A percentile compares a stretch with the other conserved stretches of the same genome.
Evolutionary conservation across 1,140 invertebrate species (phyloP).

Genomic region (Battus philenor): DNA sequence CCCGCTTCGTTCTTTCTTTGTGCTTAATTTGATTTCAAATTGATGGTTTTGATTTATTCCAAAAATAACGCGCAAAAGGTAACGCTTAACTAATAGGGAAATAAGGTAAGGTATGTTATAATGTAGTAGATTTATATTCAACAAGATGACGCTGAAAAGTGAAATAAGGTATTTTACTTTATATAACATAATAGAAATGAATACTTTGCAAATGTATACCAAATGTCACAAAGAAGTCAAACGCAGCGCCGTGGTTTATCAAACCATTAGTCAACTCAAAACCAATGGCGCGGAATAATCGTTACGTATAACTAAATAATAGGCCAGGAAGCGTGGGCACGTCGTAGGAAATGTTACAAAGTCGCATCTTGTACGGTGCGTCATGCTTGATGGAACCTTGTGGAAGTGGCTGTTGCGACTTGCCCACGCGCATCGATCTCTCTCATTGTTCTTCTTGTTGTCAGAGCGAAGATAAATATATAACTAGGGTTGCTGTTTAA

Average conservation of each 20-base stretch:
- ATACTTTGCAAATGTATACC: too few species aligned
- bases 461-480: conserved; percentile 16
- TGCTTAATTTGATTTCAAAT: too few species aligned
- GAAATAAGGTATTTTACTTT: too few species aligned
- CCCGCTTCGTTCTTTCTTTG: too few species aligned
- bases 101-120: too few species aligned
- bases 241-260: conserved; percentile 2
- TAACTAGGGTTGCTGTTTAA: neutral
- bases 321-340: conserved; percentile 53
- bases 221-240: conserved; percentile 9
- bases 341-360: conserved; percentile 27
- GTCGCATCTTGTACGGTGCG: conserved; percentile 36
- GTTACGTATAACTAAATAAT: conserved; percentile 32
- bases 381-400: conserved; percentile 40
- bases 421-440: conserved; percentile 47
- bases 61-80: too few species aligned
- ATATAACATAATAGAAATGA: too few species aligned
- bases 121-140: too few species aligned
- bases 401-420: conserved; percentile 23
- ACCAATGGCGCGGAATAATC: conserved; percentile 44
- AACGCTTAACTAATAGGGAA: too few species aligned
- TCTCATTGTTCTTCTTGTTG: conserved; percentile 48
- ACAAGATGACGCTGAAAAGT: too few species aligned
- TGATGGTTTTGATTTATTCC: too few species aligned
- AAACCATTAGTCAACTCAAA: conserved; percentile 13